Percentiles rank a stretch among this genome's conserved stretches.
Evolutionary conservation across 2,113 vertebrate species (phyloP).

Genomic region (Lycaon pictus): DNA sequence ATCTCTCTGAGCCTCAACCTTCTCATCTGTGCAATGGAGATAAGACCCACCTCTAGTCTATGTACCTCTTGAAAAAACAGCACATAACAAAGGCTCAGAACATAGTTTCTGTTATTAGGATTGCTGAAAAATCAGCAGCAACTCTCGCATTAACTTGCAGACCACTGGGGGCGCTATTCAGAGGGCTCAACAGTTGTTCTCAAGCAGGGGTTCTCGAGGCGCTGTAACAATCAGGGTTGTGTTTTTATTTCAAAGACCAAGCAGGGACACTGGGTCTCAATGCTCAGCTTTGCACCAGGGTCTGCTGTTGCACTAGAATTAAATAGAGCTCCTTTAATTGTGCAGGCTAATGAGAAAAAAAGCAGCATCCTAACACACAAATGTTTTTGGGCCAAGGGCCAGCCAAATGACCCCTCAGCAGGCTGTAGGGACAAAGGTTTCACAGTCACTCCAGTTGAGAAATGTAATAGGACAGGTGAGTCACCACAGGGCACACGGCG

Average conservation of each 20-base stretch:
- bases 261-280: background rate
- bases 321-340: background rate
- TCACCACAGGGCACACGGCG: background rate
- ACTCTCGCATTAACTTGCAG: background rate
- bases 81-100: background rate
- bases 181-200: background rate
- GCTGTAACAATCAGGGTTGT: accelerated
- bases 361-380: background rate
- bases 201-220: background rate
- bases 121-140: background rate
- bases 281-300: background rate
- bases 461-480: background rate
- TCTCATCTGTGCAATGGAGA: background rate
- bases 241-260: background rate
- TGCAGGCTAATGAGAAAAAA: background rate
- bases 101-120: background rate
- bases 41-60: background rate
- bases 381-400: background rate
- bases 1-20: background rate
- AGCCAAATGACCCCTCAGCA: background rate
- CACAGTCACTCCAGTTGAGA: background rate
- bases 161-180: background rate
- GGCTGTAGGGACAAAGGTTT: background rate
- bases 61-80: background rate
- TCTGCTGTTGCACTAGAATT: background rate